Base-by-base conservation (phyloP, 2,888 invertebrate species). In the Trileptium ribeirensis region DNA sequence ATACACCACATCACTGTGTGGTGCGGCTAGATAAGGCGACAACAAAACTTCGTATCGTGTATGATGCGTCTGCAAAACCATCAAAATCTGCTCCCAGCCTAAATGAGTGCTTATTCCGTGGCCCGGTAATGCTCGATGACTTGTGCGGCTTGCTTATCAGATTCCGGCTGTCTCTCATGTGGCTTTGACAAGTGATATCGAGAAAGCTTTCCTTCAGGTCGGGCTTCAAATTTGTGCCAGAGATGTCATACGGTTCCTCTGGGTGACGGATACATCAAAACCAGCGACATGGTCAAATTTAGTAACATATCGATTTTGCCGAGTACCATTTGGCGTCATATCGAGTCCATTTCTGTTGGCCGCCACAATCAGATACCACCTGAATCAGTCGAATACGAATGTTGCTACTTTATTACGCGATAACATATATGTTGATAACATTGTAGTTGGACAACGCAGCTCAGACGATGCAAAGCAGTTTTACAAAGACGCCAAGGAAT, bases 31-130 rank as follows among this genome's bases (percentile, higher is more conserved):
- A 70, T 8, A 83, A 84, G 19, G 31, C 70, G 24, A 75, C 51
- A 8, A 51, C 85, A 0, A 86, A 86, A 77, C 39, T 86, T 15
- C 40, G 85, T 2, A 79, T 83, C 36, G 85, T 86, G 8, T 86
- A 81, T 74, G 86, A 86, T 81, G 86, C 82, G 1, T 83, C 82
- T 0, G 80, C 78, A 0, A 78, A 67, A 78, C 33, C 36, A 31
- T 80, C 79, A 70, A 29, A 2, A 0, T 70, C 81, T 79, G 81
- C 51, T 1, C 24, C 74, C 8, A 78, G 80, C 15, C 75, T 84
- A 29, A 84, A 84, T 82, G 83, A 84, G 64, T 84, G 83, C 67
- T 40, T 83, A 2, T 82, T 83, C 64, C 39, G 80, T 19, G 84
- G 84, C 19, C 84, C 83, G 15, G 70, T 40, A n/a, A 79, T 83